phyloP scores from a whole-genome alignment of 1,140 invertebrate species.

The Saccostrea cuccullata region DNA sequence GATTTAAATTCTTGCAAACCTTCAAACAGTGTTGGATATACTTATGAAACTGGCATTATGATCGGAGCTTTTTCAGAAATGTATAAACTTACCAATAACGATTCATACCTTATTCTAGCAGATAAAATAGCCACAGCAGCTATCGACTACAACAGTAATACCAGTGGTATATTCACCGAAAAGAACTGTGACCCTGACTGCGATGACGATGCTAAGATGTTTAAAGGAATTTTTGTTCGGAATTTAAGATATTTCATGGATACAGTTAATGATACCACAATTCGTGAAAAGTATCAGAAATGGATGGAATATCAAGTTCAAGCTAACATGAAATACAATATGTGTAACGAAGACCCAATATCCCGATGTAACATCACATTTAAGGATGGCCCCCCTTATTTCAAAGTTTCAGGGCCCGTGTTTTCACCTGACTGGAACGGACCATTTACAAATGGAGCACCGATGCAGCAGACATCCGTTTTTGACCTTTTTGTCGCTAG shows the following conservation, averaged over 20 bases:
- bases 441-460: constrained; percentile 60
- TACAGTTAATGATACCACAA: constrained; percentile 40
- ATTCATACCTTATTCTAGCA: constrained; percentile 51
- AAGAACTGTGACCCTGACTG: constrained; percentile 62
- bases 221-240: constrained; percentile 63
- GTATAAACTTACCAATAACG: constrained; percentile 55
- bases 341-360: constrained; percentile 60
- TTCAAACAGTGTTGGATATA: constrained; percentile 50
- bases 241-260: constrained; percentile 64
- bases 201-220: constrained; percentile 61
- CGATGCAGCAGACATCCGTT: constrained; percentile 62
- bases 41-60: constrained; percentile 60
- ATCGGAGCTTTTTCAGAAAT: constrained; percentile 60
- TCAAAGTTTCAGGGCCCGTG: constrained; percentile 60
- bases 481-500: constrained; percentile 61
- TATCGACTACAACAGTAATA: constrained; percentile 55
- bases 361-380: constrained; percentile 61
- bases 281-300: constrained; percentile 47
- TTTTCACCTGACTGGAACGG: constrained; percentile 64
- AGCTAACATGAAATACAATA: constrained; percentile 52
- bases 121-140: constrained; percentile 52
- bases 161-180: constrained; percentile 57
- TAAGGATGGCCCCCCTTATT: constrained; percentile 64
- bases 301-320: constrained; percentile 58
- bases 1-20: constrained; percentile 39